Base-by-base conservation (phyloP, 2,888 invertebrate species). In the Lissonota sp. region DNA sequence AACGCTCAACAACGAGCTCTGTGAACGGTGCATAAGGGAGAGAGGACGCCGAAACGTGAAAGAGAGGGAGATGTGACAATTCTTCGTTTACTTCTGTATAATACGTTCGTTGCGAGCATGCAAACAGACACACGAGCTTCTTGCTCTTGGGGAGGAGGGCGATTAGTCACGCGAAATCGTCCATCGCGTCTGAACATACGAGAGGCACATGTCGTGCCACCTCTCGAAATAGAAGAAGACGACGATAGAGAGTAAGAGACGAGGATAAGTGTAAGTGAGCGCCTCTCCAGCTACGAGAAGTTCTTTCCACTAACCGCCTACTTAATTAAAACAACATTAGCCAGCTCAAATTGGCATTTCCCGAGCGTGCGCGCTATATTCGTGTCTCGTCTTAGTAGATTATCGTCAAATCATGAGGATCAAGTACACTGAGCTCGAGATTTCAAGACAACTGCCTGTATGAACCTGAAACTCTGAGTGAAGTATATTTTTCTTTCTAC, bases 91-190 rank as follows among this genome's bases (percentile, higher is more conserved):
- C 72, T 80, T 42, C 3, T 26, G 1, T 26, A 26, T 26, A 26
- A 26, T 26, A 26, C 64, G 72, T 60, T 51, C 69, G 74, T 51
- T 42, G 70, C 14, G 73, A 60, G 71, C 49, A 74, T 73, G 74
- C 71, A 66, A 64, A 80, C 26, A 80, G 71, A 80, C 49, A 62
- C 57, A 79, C 72, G 80, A 83, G 66, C 26, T 26, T 26, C 26
- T 64, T 79, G 80, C 83, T 79, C 77, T 81, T 69, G 80, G 26
- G 64, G 84, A 89, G 88, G 89, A 89, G 89, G 86, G 88, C 90
- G 91, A 92, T 92, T 92, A 92, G 91, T 92, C 92, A 92, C 88
- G 88, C 88, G 91, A 92, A 92, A 92, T 92, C 92, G 92, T 90
- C 90, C 92, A 92, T 92, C 88, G 89, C 92, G 92, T 92, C 92